Conservation (phyloP, 2,797 vertebrate species). For the Hippoglossus hippoglossus region DNA sequence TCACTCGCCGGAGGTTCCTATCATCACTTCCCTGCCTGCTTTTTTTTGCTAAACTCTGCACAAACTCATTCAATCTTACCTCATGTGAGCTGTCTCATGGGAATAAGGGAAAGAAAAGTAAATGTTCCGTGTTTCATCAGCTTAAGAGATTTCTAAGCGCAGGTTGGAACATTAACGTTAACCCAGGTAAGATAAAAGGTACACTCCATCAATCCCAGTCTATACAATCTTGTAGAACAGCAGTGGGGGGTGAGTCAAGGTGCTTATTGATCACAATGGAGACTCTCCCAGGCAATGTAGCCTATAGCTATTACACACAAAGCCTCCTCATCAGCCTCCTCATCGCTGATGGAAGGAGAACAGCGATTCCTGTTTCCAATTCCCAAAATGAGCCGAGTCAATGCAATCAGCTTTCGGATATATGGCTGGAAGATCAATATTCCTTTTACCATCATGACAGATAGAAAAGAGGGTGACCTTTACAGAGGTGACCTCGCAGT, state of each 20-base stretch:
- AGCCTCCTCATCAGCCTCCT: constrained; percentile 27
- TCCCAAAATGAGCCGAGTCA: constrained; percentile 45
- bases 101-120: not conserved
- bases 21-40: not conserved
- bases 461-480: constrained; percentile 40
- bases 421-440: constrained; percentile 49
- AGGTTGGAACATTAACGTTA: constrained; percentile 14
- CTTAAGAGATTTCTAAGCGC: constrained; percentile 18
- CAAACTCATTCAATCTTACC: not conserved
- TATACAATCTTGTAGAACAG: constrained; percentile 30
- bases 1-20: not conserved
- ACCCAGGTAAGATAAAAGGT: constrained; percentile 24
- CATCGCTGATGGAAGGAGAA: constrained; percentile 28
- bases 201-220: constrained; percentile 25
- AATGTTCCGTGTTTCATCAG: constrained; percentile 6
- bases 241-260: constrained; percentile 24
- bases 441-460: constrained; percentile 21
- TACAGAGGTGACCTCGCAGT: not conserved
- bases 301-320: constrained; percentile 18
- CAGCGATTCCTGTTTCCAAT: constrained; percentile 36
- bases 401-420: constrained; percentile 44
- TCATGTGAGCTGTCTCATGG: not conserved
- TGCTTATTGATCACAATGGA: constrained; percentile 56
- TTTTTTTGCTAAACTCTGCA: constrained; percentile 10
- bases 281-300: constrained; percentile 37